Conservation (phyloP, 2,113 vertebrate species). For the Ginglymostoma cirratum region DNA sequence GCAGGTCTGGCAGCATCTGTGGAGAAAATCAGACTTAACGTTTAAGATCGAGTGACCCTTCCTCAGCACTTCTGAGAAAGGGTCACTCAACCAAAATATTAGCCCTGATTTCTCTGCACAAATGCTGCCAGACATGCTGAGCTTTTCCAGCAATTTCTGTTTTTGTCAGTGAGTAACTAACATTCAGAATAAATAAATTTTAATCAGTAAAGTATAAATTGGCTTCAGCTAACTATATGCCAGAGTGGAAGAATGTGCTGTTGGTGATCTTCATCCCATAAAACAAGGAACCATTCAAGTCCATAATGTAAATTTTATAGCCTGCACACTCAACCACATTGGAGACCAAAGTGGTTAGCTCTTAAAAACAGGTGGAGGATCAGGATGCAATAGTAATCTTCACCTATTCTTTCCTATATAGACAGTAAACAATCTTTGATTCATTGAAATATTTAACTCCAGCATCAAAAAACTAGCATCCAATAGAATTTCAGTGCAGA, state of each 20-base stretch:
- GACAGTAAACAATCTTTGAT: neutral
- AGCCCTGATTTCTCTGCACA: no score
- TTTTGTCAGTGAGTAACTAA: neutral
- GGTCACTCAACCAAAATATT: no score
- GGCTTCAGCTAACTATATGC: neutral
- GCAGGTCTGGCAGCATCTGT: no score
- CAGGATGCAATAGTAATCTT: neutral
- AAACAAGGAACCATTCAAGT: neutral
- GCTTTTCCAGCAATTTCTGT: no score
- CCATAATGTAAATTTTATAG: neutral
- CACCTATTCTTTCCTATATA: neutral
- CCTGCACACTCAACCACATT: neutral
- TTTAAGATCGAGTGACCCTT: no score
- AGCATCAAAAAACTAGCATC: neutral
- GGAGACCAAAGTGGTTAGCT: neutral
- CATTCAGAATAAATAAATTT: neutral
- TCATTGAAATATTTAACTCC: neutral
- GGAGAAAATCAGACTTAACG: no score
- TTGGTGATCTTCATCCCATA: neutral
- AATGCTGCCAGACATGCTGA: no score
- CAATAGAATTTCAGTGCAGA: neutral
- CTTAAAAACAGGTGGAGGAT: neutral
- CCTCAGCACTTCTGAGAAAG: no score
- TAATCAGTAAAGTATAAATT: neutral
- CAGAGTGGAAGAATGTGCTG: neutral